Evolutionary conservation across 2,888 invertebrate species (phyloP), one percentile per base, ranked within the genome.

Genomic region (Choristoneura rosaceana): DNA sequence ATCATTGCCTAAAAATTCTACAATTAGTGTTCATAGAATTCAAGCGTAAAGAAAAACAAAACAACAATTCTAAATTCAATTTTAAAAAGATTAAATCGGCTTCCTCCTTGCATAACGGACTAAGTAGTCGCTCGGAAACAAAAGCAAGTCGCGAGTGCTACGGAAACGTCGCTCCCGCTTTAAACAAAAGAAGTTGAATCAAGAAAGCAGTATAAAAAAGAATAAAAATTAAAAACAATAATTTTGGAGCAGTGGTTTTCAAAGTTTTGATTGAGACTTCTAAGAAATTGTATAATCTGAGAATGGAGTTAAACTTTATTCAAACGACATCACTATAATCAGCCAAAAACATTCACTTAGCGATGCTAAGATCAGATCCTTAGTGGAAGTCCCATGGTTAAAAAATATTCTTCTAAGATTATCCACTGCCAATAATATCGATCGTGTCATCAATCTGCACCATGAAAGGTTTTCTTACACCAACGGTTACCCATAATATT

Each of bases 151-250:
- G 75, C 77, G 74, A 69, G 65, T 80, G 80, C 82, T 81, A 77
- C 81, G 81, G 81, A 84, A 83, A 77, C 76, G 74, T 70, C 78
- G 70, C 76, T 82, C 76, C 74, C 78, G 75, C 77, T 69, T 80
- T 71, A 66, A 77, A 84, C 79, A 81, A 82, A 78, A 75, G 77
- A 80, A 82, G 78, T 79, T 79, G 78, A 84, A 81, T 74, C 77
- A 76, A 74, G 70, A 77, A 80, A 82, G 79, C 69, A 43, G 70
- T 75, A 69, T 77, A 82, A 84, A 83, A 82, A 82, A 81, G 74
- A 79, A 75, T 81, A 79, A 47, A 59, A 73, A 63, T 70, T 15
- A 47, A 63, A 82, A 81, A 81, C 74, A 79, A 75, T 81, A 81
- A 81, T 84, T 85, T 55, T 55, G 12, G 25, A 55, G 12, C 55